phyloP scores from a whole-genome alignment of 2,797 vertebrate genomes.

The Ispidina picta region DNA sequence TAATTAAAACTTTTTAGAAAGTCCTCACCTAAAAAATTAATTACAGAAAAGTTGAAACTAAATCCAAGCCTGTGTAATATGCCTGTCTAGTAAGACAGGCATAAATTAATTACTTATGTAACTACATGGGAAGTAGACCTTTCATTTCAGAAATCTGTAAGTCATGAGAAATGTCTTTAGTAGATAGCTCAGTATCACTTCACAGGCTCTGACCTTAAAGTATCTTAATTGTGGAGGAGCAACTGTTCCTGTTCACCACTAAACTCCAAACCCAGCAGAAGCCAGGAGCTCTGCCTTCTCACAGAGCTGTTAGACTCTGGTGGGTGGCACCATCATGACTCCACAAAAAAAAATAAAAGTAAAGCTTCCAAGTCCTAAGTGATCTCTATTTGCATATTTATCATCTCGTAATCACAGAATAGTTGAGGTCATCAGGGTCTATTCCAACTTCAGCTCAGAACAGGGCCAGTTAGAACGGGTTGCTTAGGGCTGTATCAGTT shows the following conservation, averaged over 20 bases:
- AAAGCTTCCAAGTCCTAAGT: background rate
- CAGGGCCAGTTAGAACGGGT: background rate
- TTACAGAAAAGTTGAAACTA: background rate
- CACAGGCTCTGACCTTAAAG: background rate
- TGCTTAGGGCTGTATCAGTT: background rate
- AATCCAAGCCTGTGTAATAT: background rate
- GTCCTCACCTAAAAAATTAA: background rate
- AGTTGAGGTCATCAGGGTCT: background rate
- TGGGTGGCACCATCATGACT: background rate
- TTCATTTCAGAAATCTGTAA: background rate
- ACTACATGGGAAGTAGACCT: background rate
- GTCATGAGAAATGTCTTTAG: background rate
- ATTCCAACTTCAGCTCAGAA: background rate
- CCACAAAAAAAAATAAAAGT: background rate
- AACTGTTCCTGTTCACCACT: background rate
- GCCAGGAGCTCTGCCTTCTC: background rate
- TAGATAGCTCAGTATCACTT: background rate
- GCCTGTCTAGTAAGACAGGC: background rate
- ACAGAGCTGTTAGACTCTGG: background rate
- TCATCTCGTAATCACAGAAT: background rate
- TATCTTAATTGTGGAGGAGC: background rate
- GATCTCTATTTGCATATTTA: background rate
- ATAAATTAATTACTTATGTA: background rate
- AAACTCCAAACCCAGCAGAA: background rate
- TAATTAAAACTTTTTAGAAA: background rate